A percentile compares a stretch with the other conserved stretches of the same genome.
Evolutionary conservation across 2,113 vertebrate species (phyloP).

Genomic region (Eonycteris spelaea): DNA sequence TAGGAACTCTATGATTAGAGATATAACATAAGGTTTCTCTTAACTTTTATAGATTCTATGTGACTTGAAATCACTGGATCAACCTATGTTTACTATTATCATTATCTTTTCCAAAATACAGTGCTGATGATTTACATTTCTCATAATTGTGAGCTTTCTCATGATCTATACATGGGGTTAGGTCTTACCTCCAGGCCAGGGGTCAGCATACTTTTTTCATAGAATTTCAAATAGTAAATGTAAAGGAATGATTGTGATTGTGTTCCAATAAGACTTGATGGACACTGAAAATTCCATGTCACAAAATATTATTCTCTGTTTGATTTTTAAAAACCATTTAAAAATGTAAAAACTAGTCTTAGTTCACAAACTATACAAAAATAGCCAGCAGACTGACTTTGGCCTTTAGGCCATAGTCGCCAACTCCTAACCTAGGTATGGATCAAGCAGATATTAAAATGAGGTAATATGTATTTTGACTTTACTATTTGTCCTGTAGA

Average conservation of each 20-base stretch:
- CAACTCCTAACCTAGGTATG: background rate
- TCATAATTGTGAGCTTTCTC: background rate
- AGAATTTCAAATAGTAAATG: background rate
- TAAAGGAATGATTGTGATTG: constrained; percentile 23
- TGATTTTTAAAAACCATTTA: constrained; percentile 32
- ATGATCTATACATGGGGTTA: background rate
- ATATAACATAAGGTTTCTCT: background rate
- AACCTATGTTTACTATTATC: background rate
- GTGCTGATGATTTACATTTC: background rate
- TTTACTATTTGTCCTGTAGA: constrained; percentile 55
- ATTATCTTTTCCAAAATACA: background rate
- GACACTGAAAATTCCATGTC: background rate
- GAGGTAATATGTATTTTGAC: constrained; percentile 19
- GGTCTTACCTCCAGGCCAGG: background rate
- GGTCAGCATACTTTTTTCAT: background rate
- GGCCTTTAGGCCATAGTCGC: background rate
- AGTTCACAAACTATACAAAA: background rate
- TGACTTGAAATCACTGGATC: background rate
- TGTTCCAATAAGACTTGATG: constrained; percentile 40
- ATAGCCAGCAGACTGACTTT: background rate
- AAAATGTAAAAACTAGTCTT: constrained; percentile 38
- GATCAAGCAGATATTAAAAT: background rate
- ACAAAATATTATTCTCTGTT: constrained; percentile 51
- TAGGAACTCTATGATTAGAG: background rate
- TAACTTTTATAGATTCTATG: constrained; percentile 28